These are phyloP conservation scores for Phalloptychus januarius DNA, from an alignment of 2,797 vertebrate species.

Conservation along the genomic window DNA sequence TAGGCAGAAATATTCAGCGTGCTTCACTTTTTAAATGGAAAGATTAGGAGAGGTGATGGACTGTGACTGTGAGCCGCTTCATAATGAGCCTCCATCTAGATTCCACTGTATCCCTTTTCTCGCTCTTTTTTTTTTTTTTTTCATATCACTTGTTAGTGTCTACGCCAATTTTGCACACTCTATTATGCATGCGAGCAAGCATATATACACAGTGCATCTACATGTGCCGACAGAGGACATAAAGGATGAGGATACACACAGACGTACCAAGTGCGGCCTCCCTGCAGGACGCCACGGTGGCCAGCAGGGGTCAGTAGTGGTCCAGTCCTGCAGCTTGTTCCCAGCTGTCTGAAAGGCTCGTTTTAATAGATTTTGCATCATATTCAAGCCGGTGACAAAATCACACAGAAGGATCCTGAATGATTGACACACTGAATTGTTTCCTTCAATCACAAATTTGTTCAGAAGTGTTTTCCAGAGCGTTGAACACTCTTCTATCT, in stretches of 20 bases:
- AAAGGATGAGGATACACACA: background rate
- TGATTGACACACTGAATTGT: conserved; percentile 3
- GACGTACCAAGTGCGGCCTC: background rate
- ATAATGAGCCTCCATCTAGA: conserved; percentile 69
- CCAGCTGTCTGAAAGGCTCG: conserved; percentile 36
- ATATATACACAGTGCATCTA: conserved; percentile 25
- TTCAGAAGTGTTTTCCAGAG: background rate
- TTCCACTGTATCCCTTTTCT: conserved; percentile 49
- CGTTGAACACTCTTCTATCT: background rate
- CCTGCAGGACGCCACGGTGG: conserved; percentile 32
- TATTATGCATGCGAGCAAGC: conserved; percentile 37
- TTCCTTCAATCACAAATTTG: conserved; percentile 19
- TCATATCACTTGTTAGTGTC: conserved; percentile 49
- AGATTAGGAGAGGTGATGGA: conserved; percentile 78
- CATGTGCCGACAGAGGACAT: conserved; percentile 23
- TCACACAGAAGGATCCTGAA: background rate
- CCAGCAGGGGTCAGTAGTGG: conserved; percentile 83
- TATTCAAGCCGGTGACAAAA: conserved; percentile 6
- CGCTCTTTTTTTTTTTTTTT: conserved; percentile 1
- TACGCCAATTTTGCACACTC: conserved; percentile 18
- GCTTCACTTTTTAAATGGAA: conserved; percentile 74
- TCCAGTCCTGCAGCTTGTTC: conserved; percentile 60
- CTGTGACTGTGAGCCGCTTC: conserved; percentile 77
- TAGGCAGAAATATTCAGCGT: conserved; percentile 68
- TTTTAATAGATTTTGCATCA: conserved; percentile 22